phyloP scores from a whole-genome alignment of 1,140 invertebrate species.

The Dendroctonus ponderosae region DNA sequence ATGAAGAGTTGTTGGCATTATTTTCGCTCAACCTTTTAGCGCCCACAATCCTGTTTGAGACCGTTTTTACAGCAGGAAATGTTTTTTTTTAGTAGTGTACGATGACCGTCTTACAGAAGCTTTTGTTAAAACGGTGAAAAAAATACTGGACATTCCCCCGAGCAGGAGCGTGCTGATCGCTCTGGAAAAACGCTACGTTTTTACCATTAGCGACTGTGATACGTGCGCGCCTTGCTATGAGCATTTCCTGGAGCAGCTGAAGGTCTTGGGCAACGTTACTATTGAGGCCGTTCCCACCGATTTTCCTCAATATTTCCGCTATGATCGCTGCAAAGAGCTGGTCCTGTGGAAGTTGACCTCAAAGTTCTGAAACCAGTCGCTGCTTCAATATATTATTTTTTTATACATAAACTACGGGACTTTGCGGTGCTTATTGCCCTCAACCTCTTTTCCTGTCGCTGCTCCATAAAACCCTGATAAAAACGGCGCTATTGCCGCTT shows the following conservation, averaged over 20 bases:
- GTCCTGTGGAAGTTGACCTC: constrained; percentile 68
- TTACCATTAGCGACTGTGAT: constrained; percentile 76
- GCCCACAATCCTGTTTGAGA: too few relatives aligned
- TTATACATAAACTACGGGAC: too few relatives aligned
- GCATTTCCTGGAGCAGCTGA: constrained; percentile 67
- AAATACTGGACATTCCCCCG: constrained; percentile 61
- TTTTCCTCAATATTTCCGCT: constrained; percentile 80
- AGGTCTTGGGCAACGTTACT: constrained; percentile 52
- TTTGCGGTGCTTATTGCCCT: too few relatives aligned
- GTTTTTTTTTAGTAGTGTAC: constrained; percentile 72
- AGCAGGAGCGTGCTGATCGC: constrained; percentile 72
- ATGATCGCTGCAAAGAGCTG: constrained; percentile 74
- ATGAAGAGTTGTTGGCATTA: too few relatives aligned
- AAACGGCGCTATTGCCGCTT: too few relatives aligned
- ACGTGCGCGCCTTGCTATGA: constrained; percentile 81
- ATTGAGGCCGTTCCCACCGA: constrained; percentile 65
- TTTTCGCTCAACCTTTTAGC: too few relatives aligned
- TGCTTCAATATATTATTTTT: too few relatives aligned
- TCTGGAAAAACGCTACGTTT: constrained; percentile 84
- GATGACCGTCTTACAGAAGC: constrained; percentile 80
- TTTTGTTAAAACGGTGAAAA: constrained; percentile 72
- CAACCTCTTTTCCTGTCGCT: too few relatives aligned
- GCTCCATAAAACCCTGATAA: too few relatives aligned
- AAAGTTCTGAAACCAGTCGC: neutral
- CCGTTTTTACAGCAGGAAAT: too few relatives aligned